phyloP scores from a whole-genome alignment of 2,113 vertebrate species.

The Ictalurus punctatus region DNA sequence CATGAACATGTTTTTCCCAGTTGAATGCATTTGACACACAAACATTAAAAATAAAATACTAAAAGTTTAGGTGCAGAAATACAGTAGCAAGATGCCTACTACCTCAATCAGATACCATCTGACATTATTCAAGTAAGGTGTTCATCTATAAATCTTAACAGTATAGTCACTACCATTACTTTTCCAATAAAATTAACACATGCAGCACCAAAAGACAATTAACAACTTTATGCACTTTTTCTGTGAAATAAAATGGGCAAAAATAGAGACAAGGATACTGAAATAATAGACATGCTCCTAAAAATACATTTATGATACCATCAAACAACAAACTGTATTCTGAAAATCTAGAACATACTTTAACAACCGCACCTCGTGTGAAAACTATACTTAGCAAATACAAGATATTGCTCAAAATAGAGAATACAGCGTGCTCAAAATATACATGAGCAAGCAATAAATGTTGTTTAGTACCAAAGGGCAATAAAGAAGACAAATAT shows the following conservation, averaged over 20 bases:
- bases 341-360: neutral
- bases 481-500: constrained; percentile 3
- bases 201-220: constrained; percentile 27
- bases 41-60: constrained; percentile 47
- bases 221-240: constrained; percentile 2
- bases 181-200: constrained; percentile 29
- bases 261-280: neutral
- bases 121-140: constrained; percentile 34
- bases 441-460: constrained; percentile 10
- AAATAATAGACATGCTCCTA: constrained; percentile 23
- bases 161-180: constrained; percentile 10
- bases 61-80: constrained; percentile 51
- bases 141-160: constrained; percentile 10
- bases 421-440: neutral
- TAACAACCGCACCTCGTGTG: neutral
- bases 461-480: constrained; percentile 1
- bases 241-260: neutral
- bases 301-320: constrained; percentile 6
- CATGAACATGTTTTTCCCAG: constrained; percentile 19
- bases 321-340: neutral
- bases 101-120: constrained; percentile 12
- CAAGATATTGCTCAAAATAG: constrained; percentile 14
- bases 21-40: constrained; percentile 57
- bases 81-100: constrained; percentile 41
- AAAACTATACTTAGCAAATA: constrained; percentile 3